Percentiles rank a stretch among this genome's conserved stretches.
Evolutionary conservation across 2,888 invertebrate species (phyloP).

Genomic region (Mechanitis messenoides): DNA sequence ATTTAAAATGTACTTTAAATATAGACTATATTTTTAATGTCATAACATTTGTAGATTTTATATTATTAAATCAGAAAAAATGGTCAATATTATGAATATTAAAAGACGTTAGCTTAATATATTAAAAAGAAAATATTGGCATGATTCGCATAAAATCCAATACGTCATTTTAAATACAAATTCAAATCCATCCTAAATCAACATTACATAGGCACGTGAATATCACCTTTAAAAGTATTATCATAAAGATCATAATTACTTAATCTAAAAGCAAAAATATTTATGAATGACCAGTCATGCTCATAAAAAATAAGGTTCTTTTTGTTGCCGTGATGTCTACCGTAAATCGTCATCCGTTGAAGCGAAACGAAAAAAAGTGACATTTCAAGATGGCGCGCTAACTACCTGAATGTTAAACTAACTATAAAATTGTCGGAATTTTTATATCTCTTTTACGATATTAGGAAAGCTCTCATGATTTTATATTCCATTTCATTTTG

Average conservation of each 20-base stretch:
- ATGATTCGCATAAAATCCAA: no score
- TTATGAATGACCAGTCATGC: conserved; percentile 62
- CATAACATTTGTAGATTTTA: no score
- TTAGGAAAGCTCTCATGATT: conserved; percentile 18
- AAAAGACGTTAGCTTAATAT: no score
- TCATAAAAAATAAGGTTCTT: conserved; percentile 44
- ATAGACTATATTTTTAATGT: no score
- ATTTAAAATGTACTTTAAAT: no score
- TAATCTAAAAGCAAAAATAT: conserved; percentile 24
- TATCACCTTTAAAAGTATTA: not conserved
- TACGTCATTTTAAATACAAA: conserved; percentile 15
- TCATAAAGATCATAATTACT: conserved; percentile 15
- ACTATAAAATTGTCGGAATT: conserved; percentile 31
- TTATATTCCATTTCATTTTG: not conserved
- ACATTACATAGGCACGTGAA: conserved; percentile 18
- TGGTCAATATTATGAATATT: no score
- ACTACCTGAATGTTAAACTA: conserved; percentile 45
- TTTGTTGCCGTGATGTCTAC: conserved; percentile 69
- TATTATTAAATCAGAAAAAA: no score
- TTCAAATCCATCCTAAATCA: conserved; percentile 32
- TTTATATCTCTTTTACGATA: conserved; percentile 32
- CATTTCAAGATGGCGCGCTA: conserved; percentile 44
- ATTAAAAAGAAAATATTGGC: no score
- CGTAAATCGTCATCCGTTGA: conserved; percentile 67
- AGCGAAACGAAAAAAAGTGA: conserved; percentile 49